These are phyloP conservation scores for Bos taurus DNA, from an alignment of 2,113 vertebrate species.

Conservation along the genomic window DNA sequence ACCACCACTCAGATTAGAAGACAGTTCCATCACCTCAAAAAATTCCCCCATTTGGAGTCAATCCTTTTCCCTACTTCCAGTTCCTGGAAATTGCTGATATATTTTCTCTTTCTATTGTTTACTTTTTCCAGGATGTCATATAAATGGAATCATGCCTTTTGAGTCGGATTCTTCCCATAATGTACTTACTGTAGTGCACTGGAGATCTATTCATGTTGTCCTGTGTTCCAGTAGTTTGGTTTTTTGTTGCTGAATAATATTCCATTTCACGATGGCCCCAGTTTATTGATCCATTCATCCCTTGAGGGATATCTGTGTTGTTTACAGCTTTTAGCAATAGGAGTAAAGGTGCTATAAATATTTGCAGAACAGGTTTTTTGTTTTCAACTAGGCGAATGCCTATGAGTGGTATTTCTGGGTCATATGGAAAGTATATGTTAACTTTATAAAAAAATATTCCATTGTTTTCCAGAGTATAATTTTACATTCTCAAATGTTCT, in stretches of 20 bases:
- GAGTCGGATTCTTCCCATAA: neutral
- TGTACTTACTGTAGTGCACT: neutral
- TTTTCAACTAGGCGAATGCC: neutral
- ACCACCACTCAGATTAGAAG: neutral
- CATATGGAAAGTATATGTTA: neutral
- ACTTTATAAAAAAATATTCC: neutral
- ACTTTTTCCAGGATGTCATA: neutral
- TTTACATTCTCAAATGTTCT: neutral
- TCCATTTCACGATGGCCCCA: neutral
- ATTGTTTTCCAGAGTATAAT: neutral
- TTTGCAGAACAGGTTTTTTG: neutral
- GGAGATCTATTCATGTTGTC: neutral
- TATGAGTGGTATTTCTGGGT: neutral
- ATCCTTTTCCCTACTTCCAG: neutral
- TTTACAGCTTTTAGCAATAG: neutral
- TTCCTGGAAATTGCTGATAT: neutral
- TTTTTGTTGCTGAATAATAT: neutral
- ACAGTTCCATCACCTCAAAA: neutral
- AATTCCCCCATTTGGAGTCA: neutral
- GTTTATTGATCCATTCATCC: neutral
- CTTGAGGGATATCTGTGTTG: neutral
- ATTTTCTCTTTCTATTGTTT: neutral
- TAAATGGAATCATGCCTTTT: neutral
- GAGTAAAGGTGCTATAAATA: neutral
- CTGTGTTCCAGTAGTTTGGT: neutral